Evolutionary conservation across 2,113 vertebrate genomes (phyloP).

Genomic region (Mesocricetus auratus): DNA sequence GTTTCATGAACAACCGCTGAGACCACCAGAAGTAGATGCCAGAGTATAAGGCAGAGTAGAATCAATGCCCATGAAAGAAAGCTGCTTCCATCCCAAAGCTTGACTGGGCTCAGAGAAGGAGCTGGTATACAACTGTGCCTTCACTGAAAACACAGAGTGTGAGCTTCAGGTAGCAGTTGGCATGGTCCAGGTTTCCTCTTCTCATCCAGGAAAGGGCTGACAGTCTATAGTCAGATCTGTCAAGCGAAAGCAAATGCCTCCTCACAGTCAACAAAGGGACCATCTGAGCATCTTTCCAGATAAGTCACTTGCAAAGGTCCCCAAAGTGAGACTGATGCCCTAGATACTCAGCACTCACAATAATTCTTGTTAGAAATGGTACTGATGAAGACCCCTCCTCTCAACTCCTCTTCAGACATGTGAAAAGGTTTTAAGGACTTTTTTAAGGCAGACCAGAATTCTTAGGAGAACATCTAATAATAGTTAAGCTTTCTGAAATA

Average conservation of each 20-base stretch:
- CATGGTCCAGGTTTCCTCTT: background rate
- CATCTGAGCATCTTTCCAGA: background rate
- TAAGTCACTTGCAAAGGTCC: background rate
- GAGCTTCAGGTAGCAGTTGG: background rate
- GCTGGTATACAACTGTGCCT: background rate
- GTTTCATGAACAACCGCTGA: background rate
- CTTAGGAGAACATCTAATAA: background rate
- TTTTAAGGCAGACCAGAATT: slow-evolving; percentile 31
- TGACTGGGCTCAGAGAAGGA: background rate
- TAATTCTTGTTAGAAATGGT: background rate
- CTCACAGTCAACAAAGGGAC: background rate
- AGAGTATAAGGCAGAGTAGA: background rate
- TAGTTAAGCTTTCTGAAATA: slow-evolving; percentile 31
- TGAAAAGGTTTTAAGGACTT: background rate
- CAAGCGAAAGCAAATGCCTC: background rate
- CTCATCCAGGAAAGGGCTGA: background rate
- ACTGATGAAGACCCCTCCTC: background rate
- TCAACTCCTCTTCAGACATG: background rate
- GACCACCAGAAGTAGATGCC: background rate
- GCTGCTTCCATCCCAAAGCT: background rate
- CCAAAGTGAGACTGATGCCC: background rate
- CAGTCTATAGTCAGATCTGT: background rate
- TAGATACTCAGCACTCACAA: background rate
- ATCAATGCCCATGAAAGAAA: background rate
- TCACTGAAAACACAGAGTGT: background rate